phyloP scores from a whole-genome alignment of 2,888 invertebrate genomes.

The Megastigmus dorsalis region DNA sequence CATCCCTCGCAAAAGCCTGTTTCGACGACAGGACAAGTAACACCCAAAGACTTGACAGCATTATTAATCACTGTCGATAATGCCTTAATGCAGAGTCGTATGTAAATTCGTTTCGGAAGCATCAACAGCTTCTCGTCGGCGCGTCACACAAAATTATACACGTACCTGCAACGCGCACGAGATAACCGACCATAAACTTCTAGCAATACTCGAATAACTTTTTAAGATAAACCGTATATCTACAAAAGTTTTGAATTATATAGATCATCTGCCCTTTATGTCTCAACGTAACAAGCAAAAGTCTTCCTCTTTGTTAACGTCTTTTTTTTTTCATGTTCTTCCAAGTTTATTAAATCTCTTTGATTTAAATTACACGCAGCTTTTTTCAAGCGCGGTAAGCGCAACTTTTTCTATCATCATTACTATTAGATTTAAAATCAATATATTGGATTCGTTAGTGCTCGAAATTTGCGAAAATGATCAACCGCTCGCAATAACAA shows the following conservation, averaged over 20 bases:
- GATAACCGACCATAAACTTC: conserved; percentile 33
- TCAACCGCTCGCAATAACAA: background rate
- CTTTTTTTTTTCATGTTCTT: background rate
- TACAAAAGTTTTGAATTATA: conserved; percentile 32
- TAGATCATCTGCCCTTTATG: conserved; percentile 11
- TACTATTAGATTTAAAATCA: no score
- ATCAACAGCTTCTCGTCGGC: conserved; percentile 4
- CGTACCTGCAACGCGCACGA: conserved; percentile 5
- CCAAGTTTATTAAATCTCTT: no score
- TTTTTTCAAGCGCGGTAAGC: no score
- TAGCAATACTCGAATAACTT: conserved; percentile 34
- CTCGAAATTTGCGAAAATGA: background rate
- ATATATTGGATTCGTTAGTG: no score
- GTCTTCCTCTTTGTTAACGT: background rate
- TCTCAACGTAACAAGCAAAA: conserved; percentile 15
- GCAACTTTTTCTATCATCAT: no score
- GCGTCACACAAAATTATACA: no score
- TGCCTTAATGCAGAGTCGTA: background rate
- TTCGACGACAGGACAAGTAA: background rate
- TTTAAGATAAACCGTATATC: conserved; percentile 12
- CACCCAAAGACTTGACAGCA: background rate
- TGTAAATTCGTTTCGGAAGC: conserved; percentile 26
- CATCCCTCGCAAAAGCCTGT: background rate
- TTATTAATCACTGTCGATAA: background rate
- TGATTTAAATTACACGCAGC: no score